phyloP scores from a whole-genome alignment of 2,113 vertebrate species.

The Acrocephalus kingi region DNA sequence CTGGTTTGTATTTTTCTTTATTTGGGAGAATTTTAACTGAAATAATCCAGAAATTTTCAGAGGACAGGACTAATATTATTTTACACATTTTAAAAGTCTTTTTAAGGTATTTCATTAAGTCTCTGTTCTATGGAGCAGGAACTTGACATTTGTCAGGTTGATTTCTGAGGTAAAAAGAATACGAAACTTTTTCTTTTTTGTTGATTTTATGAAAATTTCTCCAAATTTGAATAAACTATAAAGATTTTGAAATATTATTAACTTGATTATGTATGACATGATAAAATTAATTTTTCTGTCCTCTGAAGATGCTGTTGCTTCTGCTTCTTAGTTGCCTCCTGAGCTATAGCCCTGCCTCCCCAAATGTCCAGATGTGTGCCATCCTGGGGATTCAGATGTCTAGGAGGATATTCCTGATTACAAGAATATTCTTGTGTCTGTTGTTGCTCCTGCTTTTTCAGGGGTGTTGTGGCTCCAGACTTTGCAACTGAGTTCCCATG shows the following conservation, averaged over 20 bases:
- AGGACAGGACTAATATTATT: not conserved
- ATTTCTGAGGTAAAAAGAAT: not conserved
- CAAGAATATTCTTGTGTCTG: not conserved
- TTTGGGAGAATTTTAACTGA: not conserved
- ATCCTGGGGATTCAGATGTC: not conserved
- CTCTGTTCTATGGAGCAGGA: not conserved
- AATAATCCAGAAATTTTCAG: not conserved
- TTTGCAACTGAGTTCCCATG: not conserved
- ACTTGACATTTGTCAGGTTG: not conserved
- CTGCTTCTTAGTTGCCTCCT: not conserved
- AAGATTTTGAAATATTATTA: not conserved
- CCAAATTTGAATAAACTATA: not conserved
- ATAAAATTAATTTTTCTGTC: not conserved
- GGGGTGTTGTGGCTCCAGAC: not conserved
- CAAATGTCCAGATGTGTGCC: not conserved
- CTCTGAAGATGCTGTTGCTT: not conserved
- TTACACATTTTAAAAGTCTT: not conserved
- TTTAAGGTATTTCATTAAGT: not conserved
- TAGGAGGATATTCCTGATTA: not conserved
- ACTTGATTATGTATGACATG: not conserved
- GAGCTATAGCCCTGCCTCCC: not conserved
- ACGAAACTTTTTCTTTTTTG: not conserved
- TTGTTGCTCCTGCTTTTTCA: not conserved
- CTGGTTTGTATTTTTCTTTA: not conserved
- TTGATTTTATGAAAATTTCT: not conserved